Conservation (phyloP, 2,797 vertebrate species). For the Steatocranus sp. region DNA sequence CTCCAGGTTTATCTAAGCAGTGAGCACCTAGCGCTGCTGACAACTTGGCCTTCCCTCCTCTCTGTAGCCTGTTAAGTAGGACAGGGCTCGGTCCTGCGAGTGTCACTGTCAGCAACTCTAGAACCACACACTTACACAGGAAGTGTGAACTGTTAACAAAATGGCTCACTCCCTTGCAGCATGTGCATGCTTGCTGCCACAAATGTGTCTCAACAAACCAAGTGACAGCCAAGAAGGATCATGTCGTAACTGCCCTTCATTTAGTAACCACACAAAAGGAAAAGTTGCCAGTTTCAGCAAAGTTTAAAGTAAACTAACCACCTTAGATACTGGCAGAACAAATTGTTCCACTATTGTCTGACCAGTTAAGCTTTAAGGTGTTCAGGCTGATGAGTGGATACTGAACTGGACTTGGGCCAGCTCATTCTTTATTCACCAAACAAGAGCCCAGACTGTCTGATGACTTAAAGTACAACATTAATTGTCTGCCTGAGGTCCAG, state of each 20-base stretch:
- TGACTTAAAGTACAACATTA: slow-evolving; percentile 21
- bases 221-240: slow-evolving; percentile 38
- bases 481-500: slow-evolving; percentile 19
- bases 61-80: slow-evolving; percentile 75
- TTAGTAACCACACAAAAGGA: slow-evolving; percentile 30
- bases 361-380: slow-evolving; percentile 56
- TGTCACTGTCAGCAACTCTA: slow-evolving; percentile 78
- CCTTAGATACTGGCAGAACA: slow-evolving; percentile 54
- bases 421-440: slow-evolving; percentile 45
- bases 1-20: slow-evolving; percentile 81
- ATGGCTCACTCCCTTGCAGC: slow-evolving; percentile 52
- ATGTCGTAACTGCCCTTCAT: slow-evolving; percentile 30
- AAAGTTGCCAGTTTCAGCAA: slow-evolving; percentile 34
- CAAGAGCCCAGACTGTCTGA: slow-evolving; percentile 21
- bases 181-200: slow-evolving; percentile 31
- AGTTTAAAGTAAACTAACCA: slow-evolving; percentile 47
- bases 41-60: slow-evolving; percentile 74
- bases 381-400: slow-evolving; percentile 56
- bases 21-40: slow-evolving; percentile 78
- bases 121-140: slow-evolving; percentile 68
- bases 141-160: slow-evolving; percentile 69
- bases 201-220: slow-evolving; percentile 53
- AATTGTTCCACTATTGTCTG: slow-evolving; percentile 53
- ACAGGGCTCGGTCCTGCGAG: slow-evolving; percentile 72
- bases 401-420: slow-evolving; percentile 26